A percentile compares a stretch with the other conserved stretches of the same genome.
Evolutionary conservation across 2,797 vertebrate species (phyloP).

Genomic region (Naso thynnoides): DNA sequence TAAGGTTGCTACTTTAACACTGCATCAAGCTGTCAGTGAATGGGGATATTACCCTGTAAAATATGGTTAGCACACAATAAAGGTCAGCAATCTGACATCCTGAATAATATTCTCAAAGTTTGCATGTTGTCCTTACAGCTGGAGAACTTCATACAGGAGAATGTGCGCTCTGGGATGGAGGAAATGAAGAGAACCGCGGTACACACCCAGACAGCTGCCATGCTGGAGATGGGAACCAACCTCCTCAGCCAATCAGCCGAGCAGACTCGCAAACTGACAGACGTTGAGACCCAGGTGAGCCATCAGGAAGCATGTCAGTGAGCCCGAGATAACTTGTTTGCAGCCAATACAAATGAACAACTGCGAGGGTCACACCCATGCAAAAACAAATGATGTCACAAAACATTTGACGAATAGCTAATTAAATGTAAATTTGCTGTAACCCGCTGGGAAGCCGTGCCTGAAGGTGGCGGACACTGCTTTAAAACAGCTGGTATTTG

Average conservation of each 20-base stretch:
- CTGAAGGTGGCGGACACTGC: conserved; percentile 44
- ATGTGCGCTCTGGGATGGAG: conserved; percentile 81
- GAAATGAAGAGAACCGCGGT: conserved; percentile 80
- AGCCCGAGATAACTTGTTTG: conserved; percentile 20
- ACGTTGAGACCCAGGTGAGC: conserved; percentile 87
- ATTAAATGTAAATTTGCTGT: conserved; percentile 66
- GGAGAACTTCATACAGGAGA: conserved; percentile 87
- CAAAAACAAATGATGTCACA: conserved; percentile 48
- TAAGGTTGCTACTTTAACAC: conserved; percentile 16
- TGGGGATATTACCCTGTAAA: conserved; percentile 13
- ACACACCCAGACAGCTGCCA: conserved; percentile 85
- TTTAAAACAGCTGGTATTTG: conserved; percentile 68
- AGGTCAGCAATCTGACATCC: conserved; percentile 7
- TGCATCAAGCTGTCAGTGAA: conserved; percentile 23
- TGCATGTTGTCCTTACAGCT: conserved; percentile 73
- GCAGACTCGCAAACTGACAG: conserved; percentile 87
- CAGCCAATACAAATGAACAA: conserved; percentile 46
- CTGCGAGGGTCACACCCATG: conserved; percentile 9
- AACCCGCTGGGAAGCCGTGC: conserved; percentile 49
- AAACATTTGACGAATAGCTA: conserved; percentile 31
- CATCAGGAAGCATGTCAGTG: background rate
- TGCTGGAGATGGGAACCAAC: conserved; percentile 87
- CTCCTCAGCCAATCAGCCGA: conserved; percentile 86
- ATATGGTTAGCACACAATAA: conserved; percentile 22
- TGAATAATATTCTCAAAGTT: conserved; percentile 21